Conservation (phyloP, 1,140 invertebrate species). For the Orius insidiosus region DNA sequence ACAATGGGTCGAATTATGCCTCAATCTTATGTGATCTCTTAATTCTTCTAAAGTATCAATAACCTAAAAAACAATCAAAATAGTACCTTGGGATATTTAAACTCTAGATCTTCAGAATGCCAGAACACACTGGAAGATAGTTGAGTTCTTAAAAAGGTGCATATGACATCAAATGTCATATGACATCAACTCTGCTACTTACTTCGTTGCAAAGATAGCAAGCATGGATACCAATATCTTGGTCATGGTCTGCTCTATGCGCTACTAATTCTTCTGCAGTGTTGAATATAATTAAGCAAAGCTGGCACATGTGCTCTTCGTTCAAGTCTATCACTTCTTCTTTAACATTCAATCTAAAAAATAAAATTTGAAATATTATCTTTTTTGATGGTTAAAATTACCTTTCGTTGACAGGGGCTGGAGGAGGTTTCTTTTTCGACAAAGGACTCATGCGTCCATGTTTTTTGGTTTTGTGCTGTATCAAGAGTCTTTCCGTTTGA, state of each 20-base stretch:
- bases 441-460: neutral
- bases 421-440: conserved; percentile 1
- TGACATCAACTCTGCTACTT: too few species aligned
- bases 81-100: too few species aligned
- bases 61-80: conserved; percentile 27
- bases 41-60: conserved; percentile 35
- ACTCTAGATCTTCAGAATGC: too few species aligned
- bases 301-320: conserved; percentile 44
- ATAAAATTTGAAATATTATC: neutral
- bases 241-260: conserved; percentile 31
- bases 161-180: too few species aligned
- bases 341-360: conserved; percentile 24
- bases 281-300: conserved; percentile 54
- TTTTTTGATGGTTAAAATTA: neutral
- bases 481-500: conserved; percentile 46
- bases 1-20: conserved; percentile 31
- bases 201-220: conserved; percentile 22
- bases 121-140: too few species aligned
- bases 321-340: conserved; percentile 25
- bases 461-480: conserved; percentile 19
- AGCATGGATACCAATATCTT: conserved; percentile 7
- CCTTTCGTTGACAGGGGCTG: neutral
- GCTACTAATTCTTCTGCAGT: conserved; percentile 54
- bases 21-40: conserved; percentile 35
- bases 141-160: too few species aligned